Base-by-base conservation (phyloP, 2,797 vertebrate species). In the Dicrostonyx torquatus region DNA sequence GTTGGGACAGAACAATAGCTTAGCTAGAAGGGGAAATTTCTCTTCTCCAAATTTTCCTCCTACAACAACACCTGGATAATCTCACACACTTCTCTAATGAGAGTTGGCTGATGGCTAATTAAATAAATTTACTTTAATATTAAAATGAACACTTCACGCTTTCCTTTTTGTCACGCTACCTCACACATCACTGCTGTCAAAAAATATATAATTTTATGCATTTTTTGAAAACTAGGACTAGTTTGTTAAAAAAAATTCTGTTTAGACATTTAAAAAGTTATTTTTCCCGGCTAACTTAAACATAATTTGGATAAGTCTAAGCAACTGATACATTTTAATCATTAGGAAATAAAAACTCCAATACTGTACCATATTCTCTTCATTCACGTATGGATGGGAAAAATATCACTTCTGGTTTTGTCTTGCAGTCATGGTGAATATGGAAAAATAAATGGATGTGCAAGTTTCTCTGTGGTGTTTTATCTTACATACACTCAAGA, bases 21-120 rank as follows among this genome's bases (percentile, higher is more conserved):
- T 64, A 86, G 72, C 82, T 91, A 80, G 64, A 89, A 95, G 62
- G 91, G 95, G 89, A 60, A 88, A 76, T 92, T 90, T 88, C 43
- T 93, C 96, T 80, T 55, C 62, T 93, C 34, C 1, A 22, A 66
- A 93, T 66, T 94, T 94, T 84, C 26, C 50, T 96, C 77, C 43
- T 50, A 70, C 40, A 70, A 17, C 4, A 93, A 94, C 43, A 85
- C 17, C 66, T 86, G 68, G 76, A 75, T 94, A 95, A 93, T 97
- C 96, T 91, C 83, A 77, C 96, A 85, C 18, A 55, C 24, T 60
- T 90, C 40, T 78, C 43, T 95, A 96, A 95, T 89, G 72, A 97
- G 84, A n/a, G n/a, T n/a, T n/a, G n/a, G n/a, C n/a, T n/a, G n/a
- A n/a, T n/a, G n/a, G n/a, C n/a, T n/a, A n/a, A n/a, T n/a, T n/a